Evolutionary conservation across 1,140 invertebrate genomes (phyloP).

Genomic region (Uloborus diversus): DNA sequence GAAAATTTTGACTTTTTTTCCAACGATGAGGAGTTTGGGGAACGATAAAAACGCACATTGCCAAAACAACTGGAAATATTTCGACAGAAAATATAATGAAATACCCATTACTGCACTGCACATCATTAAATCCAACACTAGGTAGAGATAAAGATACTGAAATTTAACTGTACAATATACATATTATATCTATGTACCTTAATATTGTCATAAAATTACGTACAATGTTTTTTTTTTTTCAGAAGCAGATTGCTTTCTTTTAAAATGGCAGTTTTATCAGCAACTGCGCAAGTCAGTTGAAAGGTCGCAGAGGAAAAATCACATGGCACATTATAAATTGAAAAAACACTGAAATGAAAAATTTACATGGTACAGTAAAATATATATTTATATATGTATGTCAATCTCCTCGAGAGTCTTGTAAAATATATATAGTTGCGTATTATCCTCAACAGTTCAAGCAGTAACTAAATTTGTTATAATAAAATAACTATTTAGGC

Average conservation of each 20-base stretch:
- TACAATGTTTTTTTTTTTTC: not conserved
- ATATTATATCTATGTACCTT: too few relatives aligned
- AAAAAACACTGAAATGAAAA: not conserved
- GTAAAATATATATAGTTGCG: conserved; percentile 26
- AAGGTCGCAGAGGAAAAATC: not conserved
- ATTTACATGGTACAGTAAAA: conserved; percentile 26
- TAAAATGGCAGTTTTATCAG: not conserved
- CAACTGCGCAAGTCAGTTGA: not conserved
- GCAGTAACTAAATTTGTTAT: conserved; percentile 6
- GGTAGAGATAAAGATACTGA: too few relatives aligned
- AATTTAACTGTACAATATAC: too few relatives aligned
- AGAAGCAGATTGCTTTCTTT: not conserved
- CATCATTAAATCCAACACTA: too few relatives aligned
- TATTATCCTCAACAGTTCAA: not conserved
- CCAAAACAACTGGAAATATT: too few relatives aligned
- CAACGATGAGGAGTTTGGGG: too few relatives aligned
- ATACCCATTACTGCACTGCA: too few relatives aligned
- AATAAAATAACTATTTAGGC: conserved; percentile 30
- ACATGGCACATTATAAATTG: not conserved
- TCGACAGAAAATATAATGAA: too few relatives aligned
- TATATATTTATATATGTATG: conserved; percentile 36
- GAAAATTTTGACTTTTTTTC: too few relatives aligned
- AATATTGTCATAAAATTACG: too few relatives aligned
- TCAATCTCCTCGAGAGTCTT: not conserved
- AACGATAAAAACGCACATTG: too few relatives aligned